A percentile compares a stretch with the other conserved stretches of the same genome.
Conservation (phyloP, 2,797 vertebrate genomes). For the Pelobates cultripes region DNA sequence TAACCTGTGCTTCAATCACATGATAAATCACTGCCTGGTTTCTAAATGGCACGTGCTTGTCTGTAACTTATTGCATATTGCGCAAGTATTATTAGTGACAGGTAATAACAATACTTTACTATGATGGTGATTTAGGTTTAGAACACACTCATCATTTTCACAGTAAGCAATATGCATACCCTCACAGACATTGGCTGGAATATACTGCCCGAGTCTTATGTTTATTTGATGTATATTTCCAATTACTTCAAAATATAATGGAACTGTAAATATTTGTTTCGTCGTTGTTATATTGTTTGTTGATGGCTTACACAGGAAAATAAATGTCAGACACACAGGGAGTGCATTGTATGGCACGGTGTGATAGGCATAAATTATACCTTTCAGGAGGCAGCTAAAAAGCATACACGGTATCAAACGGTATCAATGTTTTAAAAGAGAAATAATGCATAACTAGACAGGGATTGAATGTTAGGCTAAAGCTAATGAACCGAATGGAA, state of each 20-base stretch:
- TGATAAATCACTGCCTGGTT: constrained; percentile 5
- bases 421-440: background rate
- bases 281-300: background rate
- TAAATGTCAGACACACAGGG: too few relatives aligned
- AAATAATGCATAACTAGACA: background rate
- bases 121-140: background rate
- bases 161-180: background rate
- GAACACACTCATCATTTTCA: constrained; percentile 22
- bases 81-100: constrained; percentile 11
- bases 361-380: background rate
- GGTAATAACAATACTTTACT: constrained; percentile 13
- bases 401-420: too few relatives aligned
- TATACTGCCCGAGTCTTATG: background rate
- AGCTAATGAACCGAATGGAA: too few relatives aligned
- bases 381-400: background rate
- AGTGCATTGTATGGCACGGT: too few relatives aligned
- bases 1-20: background rate
- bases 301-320: constrained; percentile 1
- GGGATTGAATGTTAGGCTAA: too few relatives aligned
- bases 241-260: constrained; percentile 11
- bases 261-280: background rate
- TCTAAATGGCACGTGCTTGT: background rate
- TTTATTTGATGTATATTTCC: constrained; percentile 13
- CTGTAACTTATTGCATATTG: background rate
- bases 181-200: background rate